Evolutionary conservation across 2,888 invertebrate species (phyloP), one percentile per base, ranked within the genome.

Genomic region (Chaetogeoica ovagalla): DNA sequence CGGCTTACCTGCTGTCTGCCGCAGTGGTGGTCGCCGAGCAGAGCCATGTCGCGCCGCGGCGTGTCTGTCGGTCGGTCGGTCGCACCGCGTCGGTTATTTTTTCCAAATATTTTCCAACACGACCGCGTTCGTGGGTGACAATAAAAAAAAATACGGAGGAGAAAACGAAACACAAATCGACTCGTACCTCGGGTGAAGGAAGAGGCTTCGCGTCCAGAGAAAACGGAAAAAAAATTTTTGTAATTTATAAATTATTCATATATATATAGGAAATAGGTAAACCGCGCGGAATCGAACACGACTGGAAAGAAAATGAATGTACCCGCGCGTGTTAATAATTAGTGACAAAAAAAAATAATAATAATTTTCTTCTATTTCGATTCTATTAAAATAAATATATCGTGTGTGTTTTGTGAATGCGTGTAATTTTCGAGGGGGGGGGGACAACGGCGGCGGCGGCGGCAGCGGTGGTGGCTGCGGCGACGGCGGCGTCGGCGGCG

Each of bases 1-100:
- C 59, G 60, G 70, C 79, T 79, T 79, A 79, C 79, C 79, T 79
- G 79, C 79, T 79, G 79, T 71, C 70, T 70, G 57, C 79, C 70
- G 79, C 79, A 70, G 68, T 77, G 74, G 76, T 73, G 74, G 76
- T 73, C 70, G 55, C 68, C 68, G 39, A 77, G 48, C 71, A 70
- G 52, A 69, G 77, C 81, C 70, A 77, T 73, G 66, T 69, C 73
- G 59, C 30, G 6, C 43, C 4, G 9, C 48, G 48, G 13, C 48
- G 48, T 48, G 48, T 48, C 48, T 13, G 48, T 30, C 30, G 30
- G 30, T 30, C 43, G 11, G 43, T 62, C 75, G 48, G 59, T 68
- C 72, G 72, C 73, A 69, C 62, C 57, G 65, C 43, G 57, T 39
- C 68, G 68, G 4, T 21, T 59, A 6, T 59, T 59, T 59, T n/a